phyloP scores from a whole-genome alignment of 2,113 vertebrate species.

The Dromaius novaehollandiae region DNA sequence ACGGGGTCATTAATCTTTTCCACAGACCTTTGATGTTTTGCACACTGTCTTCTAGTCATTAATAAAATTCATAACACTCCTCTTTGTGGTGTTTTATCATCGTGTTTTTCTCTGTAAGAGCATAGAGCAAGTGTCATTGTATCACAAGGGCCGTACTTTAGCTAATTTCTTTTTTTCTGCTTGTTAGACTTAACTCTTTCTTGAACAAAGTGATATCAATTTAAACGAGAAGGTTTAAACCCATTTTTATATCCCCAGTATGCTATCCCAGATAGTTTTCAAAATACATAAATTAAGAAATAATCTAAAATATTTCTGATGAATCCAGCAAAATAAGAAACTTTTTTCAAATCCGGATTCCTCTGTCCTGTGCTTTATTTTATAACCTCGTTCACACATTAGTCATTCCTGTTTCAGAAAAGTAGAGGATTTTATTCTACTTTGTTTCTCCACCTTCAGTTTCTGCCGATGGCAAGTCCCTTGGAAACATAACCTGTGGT shows the following conservation, averaged over 20 bases:
- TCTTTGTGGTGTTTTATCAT: constrained; percentile 99
- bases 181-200: constrained; percentile 88
- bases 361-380: not conserved
- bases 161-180: constrained; percentile 89
- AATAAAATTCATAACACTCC: constrained; percentile 99
- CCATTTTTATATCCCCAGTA: not conserved
- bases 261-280: rapidly evolving
- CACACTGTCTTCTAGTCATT: constrained; percentile 99
- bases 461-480: not conserved
- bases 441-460: not conserved
- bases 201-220: constrained; percentile 17
- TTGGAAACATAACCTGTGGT: constrained; percentile 29
- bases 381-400: not conserved
- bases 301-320: not conserved
- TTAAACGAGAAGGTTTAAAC: constrained; percentile 1
- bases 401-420: not conserved
- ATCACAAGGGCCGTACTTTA: constrained; percentile 92
- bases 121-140: constrained; percentile 97
- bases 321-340: not conserved
- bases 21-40: constrained; percentile 99
- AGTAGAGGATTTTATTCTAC: not conserved
- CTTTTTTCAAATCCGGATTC: not conserved
- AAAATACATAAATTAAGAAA: not conserved
- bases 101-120: constrained; percentile 85
- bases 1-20: constrained; percentile 99